These are phyloP conservation scores for Perca flavescens DNA, from an alignment of 2,113 vertebrate genomes.

Conservation along the genomic window DNA sequence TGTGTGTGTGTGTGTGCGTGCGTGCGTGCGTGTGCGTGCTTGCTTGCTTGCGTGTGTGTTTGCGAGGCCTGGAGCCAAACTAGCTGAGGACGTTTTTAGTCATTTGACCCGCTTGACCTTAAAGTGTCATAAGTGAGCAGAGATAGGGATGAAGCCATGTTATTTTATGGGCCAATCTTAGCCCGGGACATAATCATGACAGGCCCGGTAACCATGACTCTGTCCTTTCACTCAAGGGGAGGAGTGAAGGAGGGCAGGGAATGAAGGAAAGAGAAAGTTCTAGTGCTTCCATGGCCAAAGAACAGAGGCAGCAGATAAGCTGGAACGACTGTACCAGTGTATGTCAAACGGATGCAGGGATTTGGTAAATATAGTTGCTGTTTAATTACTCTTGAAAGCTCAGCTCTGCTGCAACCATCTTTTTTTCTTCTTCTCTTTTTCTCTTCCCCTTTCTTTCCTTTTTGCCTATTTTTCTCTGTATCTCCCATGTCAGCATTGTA, in stretches of 20 bases:
- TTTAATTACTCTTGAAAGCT: conserved; percentile 2
- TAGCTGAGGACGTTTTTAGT: conserved; percentile 79
- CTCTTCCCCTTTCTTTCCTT: neutral
- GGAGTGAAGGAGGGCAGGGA: conserved; percentile 19
- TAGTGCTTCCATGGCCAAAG: conserved; percentile 3
- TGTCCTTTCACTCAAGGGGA: conserved; percentile 44
- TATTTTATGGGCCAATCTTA: conserved; percentile 69
- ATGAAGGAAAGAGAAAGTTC: conserved; percentile 56
- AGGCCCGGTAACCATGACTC: conserved; percentile 55
- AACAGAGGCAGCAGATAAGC: conserved; percentile 20
- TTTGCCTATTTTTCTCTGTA: conserved; percentile 4
- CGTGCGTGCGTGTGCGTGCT: neutral
- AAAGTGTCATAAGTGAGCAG: conserved; percentile 82
- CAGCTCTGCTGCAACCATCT: neutral
- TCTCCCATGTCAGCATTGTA: conserved; percentile 39
- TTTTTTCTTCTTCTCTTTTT: neutral
- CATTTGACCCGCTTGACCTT: conserved; percentile 82
- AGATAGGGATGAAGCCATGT: conserved; percentile 74
- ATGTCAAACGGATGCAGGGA: conserved; percentile 31
- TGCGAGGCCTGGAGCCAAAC: conserved; percentile 74
- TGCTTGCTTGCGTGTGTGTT: conserved; percentile 47
- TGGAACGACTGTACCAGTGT: conserved; percentile 7
- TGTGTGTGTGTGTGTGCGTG: too few species aligned
- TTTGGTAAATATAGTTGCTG: conserved; percentile 4
- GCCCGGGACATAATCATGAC: conserved; percentile 58